Conservation (phyloP, 2,888 invertebrate species). For the Chaitophorus viminalis region DNA sequence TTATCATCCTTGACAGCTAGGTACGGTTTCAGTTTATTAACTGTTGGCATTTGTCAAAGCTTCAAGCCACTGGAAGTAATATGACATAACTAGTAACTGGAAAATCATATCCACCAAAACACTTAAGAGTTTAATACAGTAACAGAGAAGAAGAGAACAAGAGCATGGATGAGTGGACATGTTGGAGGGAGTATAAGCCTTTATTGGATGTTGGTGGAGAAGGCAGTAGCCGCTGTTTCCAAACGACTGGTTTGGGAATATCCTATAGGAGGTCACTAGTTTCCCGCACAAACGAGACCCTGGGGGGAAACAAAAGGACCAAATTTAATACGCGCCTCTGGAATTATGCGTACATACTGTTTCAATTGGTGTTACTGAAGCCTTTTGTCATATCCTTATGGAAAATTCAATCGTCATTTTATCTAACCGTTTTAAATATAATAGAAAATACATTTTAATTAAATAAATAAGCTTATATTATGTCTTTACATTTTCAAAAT, state of each 20-base stretch:
- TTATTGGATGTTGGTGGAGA: conserved; percentile 47
- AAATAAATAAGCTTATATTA: too few species aligned
- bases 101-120: neutral
- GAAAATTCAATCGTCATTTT: neutral
- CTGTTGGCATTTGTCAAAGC: neutral
- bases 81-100: neutral
- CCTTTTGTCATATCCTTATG: conserved; percentile 43
- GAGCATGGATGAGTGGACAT: neutral
- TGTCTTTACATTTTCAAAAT: too few species aligned
- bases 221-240: conserved; percentile 44
- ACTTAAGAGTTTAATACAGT: neutral
- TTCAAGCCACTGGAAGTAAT: neutral
- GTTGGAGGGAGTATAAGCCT: conserved; percentile 1
- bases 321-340: conserved; percentile 51
- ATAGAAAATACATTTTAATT: conserved; percentile 29
- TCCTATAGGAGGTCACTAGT: conserved; percentile 46
- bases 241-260: conserved; percentile 61
- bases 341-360: conserved; percentile 51
- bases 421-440: neutral
- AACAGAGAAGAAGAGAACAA: neutral
- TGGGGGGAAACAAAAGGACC: conserved; percentile 42
- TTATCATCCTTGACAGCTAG: neutral
- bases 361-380: conserved; percentile 53
- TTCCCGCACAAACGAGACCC: conserved; percentile 51
- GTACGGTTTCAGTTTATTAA: neutral